A percentile compares a stretch with the other conserved stretches of the same genome.
phyloP scores from a whole-genome alignment of 2,888 invertebrate species.

The Tanytarsus gracilentus region DNA sequence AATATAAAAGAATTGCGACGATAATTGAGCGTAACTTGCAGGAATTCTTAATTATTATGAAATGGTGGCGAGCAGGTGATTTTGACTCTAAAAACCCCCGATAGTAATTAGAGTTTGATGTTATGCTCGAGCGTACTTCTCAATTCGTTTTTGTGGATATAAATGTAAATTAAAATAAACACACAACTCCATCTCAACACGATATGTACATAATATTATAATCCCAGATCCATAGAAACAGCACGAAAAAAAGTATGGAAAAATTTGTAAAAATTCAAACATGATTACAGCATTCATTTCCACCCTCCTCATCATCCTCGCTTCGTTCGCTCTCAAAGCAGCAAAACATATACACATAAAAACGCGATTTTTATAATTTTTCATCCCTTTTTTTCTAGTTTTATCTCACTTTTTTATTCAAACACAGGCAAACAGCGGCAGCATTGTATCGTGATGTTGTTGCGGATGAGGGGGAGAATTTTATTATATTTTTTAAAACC shows the following conservation, averaged over 20 bases:
- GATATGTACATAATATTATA: too few species aligned
- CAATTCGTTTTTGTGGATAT: too few species aligned
- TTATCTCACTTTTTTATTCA: slow-evolving; percentile 22
- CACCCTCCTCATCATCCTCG: slow-evolving; percentile 11
- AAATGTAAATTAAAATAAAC: too few species aligned
- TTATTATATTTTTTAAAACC: background rate
- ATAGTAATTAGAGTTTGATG: too few species aligned
- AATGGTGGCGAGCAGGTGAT: too few species aligned
- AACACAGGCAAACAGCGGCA: slow-evolving; percentile 1
- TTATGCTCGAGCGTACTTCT: too few species aligned
- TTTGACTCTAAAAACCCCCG: too few species aligned
- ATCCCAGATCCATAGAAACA: slow-evolving; percentile 10
- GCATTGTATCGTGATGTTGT: background rate
- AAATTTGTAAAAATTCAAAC: slow-evolving; percentile 10
- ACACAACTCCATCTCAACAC: too few species aligned
- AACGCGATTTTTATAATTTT: slow-evolving; percentile 25
- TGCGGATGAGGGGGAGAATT: background rate
- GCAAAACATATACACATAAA: background rate
- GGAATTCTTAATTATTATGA: too few species aligned
- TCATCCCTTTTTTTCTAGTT: slow-evolving; percentile 26
- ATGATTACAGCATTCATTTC: slow-evolving; percentile 20
- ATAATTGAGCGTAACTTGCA: too few species aligned
- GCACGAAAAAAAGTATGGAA: slow-evolving; percentile 3
- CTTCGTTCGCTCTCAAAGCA: background rate
- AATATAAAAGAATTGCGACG: too few species aligned